Conservation (phyloP, 2,797 vertebrate species). For the Clamator glandarius region DNA sequence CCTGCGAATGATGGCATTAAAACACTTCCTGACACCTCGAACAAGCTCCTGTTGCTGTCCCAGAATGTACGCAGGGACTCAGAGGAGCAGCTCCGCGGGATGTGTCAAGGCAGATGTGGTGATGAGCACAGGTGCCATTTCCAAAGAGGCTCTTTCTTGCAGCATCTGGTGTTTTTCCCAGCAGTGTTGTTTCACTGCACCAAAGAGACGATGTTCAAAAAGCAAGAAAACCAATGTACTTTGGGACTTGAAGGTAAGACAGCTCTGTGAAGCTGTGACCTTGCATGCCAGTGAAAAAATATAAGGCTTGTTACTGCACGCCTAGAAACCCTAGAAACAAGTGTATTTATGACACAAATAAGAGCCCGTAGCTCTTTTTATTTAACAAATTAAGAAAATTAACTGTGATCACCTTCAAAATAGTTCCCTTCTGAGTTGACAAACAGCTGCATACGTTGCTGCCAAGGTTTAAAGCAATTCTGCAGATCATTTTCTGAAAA, state of each 20-base stretch:
- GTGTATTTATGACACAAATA: not conserved
- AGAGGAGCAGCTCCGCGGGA: not conserved
- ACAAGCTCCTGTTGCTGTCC: not conserved
- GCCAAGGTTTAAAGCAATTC: no score
- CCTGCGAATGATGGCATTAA: not conserved
- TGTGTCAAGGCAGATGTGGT: not conserved
- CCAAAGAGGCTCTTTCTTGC: not conserved
- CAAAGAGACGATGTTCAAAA: not conserved
- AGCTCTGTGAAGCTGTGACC: conserved; percentile 6
- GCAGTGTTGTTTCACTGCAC: not conserved
- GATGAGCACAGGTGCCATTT: not conserved
- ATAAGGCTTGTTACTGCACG: not conserved
- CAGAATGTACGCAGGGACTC: not conserved
- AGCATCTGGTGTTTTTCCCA: not conserved
- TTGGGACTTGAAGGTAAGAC: not conserved
- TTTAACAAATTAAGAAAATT: no score
- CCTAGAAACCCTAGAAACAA: not conserved
- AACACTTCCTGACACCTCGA: not conserved
- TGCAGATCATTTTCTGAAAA: no score
- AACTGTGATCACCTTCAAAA: no score
- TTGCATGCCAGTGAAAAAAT: not conserved
- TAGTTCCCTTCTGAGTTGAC: no score
- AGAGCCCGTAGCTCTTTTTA: no score
- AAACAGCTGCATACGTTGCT: no score
- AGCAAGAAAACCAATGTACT: not conserved